These are phyloP conservation scores for Actinopyga echinites DNA, from an alignment of 53 echinoderm and acorn worm genomes.

Conservation along the genomic window DNA sequence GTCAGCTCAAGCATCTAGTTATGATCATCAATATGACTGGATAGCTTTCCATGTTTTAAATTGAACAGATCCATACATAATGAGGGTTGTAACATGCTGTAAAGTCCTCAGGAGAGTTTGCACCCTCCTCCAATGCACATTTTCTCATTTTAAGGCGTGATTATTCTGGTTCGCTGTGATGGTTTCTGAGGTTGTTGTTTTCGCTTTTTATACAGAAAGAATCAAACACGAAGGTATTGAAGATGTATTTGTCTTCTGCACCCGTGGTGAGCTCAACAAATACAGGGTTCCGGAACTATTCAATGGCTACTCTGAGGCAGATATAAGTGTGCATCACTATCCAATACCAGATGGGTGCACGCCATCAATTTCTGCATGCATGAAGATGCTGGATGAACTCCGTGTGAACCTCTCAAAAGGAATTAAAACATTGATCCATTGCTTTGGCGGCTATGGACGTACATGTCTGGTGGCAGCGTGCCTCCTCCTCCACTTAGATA, in stretches of 20 bases:
- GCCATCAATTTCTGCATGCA: slow-evolving; percentile 56
- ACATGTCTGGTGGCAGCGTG: slow-evolving; percentile 82
- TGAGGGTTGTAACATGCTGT: too few relatives aligned
- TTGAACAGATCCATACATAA: too few relatives aligned
- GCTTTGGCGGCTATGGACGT: slow-evolving; percentile 83
- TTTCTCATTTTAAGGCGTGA: too few relatives aligned
- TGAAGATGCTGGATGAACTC: slow-evolving; percentile 74
- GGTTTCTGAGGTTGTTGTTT: too few relatives aligned
- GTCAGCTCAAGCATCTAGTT: too few relatives aligned
- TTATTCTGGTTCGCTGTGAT: too few relatives aligned
- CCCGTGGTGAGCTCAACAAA: slow-evolving; percentile 73
- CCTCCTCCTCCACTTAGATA: slow-evolving; percentile 66
- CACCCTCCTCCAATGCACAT: too few relatives aligned
- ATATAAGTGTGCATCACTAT: slow-evolving; percentile 73
- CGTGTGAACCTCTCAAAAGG: slow-evolving; percentile 50
- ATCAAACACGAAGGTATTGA: slow-evolving; percentile 58
- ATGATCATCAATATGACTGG: too few relatives aligned
- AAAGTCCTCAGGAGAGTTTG: too few relatives aligned
- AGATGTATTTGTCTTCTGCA: slow-evolving; percentile 83
- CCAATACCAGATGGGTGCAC: slow-evolving; percentile 71
- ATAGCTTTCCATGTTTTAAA: too few relatives aligned
- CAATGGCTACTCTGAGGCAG: slow-evolving; percentile 65
- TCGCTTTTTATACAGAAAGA: slow-evolving; percentile 40
- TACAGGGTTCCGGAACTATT: slow-evolving; percentile 82
- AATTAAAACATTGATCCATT: slow-evolving; percentile 69